These are phyloP conservation scores for Pyxicephalus adspersus DNA, from an alignment of 2,113 vertebrate species.

Conservation along the genomic window DNA sequence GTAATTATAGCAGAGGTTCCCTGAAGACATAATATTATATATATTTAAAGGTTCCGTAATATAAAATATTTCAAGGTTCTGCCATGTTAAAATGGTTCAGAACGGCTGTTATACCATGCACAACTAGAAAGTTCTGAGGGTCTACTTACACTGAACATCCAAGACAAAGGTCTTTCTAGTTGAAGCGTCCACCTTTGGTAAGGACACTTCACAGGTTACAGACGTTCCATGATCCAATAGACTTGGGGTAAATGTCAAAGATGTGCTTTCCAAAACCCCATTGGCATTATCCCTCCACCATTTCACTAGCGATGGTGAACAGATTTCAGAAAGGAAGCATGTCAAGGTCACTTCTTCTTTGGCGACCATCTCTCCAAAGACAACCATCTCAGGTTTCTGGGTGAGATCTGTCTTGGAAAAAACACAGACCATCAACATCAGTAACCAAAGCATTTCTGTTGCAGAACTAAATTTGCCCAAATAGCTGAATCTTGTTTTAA, in stretches of 20 bases:
- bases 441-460: no score
- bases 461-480: no score
- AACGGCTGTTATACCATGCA: no score
- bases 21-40: no score
- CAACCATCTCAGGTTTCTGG: not conserved
- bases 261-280: not conserved
- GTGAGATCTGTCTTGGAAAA: constrained; percentile 3
- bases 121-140: no score
- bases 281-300: constrained; percentile 2
- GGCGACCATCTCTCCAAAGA: not conserved
- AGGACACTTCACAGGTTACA: constrained; percentile 7
- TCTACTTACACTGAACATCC: constrained; percentile 25
- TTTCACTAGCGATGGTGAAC: not conserved
- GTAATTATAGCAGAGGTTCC: no score
- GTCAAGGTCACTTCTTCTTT: constrained; percentile 2
- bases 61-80: no score
- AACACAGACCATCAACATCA: no score
- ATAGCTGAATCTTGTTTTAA: no score
- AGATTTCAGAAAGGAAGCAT: not conserved
- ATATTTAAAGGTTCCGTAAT: no score
- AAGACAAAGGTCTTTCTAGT: not conserved
- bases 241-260: not conserved
- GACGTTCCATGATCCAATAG: not conserved
- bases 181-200: not conserved
- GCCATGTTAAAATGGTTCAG: no score